Percentiles rank a stretch among this genome's conserved stretches.
Conservation (phyloP, 2,888 invertebrate genomes). For the Thecocarcelia acutangulata region DNA sequence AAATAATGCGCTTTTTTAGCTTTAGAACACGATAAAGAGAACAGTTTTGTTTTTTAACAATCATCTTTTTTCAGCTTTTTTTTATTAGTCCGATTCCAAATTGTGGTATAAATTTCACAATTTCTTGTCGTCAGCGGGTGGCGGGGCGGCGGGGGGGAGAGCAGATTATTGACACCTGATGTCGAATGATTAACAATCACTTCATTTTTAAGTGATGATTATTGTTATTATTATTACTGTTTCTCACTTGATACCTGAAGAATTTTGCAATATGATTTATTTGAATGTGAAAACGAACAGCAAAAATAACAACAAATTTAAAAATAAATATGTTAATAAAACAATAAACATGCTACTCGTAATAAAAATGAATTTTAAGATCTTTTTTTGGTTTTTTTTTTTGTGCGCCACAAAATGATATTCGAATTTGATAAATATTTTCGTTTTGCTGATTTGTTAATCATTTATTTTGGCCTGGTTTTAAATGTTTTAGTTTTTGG, state of each 20-base stretch:
- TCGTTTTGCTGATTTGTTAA: background rate
- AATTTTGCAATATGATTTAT: conserved; percentile 69
- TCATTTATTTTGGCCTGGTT: conserved; percentile 58
- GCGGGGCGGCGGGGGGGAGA: conserved; percentile 8
- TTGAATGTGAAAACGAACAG: conserved; percentile 14
- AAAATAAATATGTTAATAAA: conserved; percentile 1
- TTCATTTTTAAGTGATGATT: conserved; percentile 48
- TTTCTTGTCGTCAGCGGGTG: conserved; percentile 7
- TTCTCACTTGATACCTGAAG: conserved; percentile 67
- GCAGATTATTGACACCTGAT: conserved; percentile 68
- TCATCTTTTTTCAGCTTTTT: conserved; percentile 1
- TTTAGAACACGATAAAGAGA: conserved; percentile 36
- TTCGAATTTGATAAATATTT: conserved; percentile 30
- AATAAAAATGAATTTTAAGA: conserved; percentile 28
- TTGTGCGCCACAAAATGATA: conserved; percentile 36
- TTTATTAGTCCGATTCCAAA: conserved; percentile 50
- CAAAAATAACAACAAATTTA: background rate
- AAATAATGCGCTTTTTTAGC: conserved; percentile 37
- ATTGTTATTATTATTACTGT: conserved; percentile 33
- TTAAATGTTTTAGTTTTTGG: conserved; percentile 12
- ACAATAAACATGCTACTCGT: background rate
- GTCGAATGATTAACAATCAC: conserved; percentile 66
- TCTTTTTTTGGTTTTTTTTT: conserved; percentile 33
- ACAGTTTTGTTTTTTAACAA: conserved; percentile 13
- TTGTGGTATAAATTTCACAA: conserved; percentile 50